Base-by-base conservation (phyloP, 2,113 vertebrate species). In the Anser cygnoides region DNA sequence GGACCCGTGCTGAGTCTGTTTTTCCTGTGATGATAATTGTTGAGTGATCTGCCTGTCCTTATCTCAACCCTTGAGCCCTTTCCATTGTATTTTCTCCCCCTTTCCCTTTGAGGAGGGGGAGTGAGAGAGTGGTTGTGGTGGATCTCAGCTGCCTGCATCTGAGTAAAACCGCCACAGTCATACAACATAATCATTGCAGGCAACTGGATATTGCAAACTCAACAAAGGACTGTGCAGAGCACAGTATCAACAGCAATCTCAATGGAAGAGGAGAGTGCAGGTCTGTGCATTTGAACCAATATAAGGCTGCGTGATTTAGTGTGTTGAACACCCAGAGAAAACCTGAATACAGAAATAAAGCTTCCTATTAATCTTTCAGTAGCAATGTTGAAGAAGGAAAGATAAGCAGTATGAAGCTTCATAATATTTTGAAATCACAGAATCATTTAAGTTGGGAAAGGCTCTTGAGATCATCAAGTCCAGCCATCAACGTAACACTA, bases 231-330 rank as follows among this genome's bases (percentile, higher is more conserved):
- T 62, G 15, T 33, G 15, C n/a, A 29, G 25, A 50, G 26, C 43
- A 29, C 25, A 50, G 1, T n/a, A 55, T 52, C 23, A 49, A 29
- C 25, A 54, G 14, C 19, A 21, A 15, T 54, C 18, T 73, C 31
- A 31, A 1, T 18, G 15, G 63, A 29, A 52, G 11, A 39, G 23
- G 25, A 41, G 41, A 31, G 7, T 19, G 21, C 2, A 0, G 5
- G 10, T 68, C 9, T 18, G 10, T 68, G 50, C 13, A 3, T 63
- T 68, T 1, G 0, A 76, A 54, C 18, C 18, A 25, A 25, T 28
- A 3, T 50, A 18, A 25, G 15, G 9, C 22, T 33, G 20, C 41
- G 17, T 44, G 43, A 62, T 54, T 52, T 59, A 46, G 6, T 50
- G 41, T 50, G 41, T 52, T 58, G 29, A 58, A 11, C 25, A 73